A percentile compares a stretch with the other conserved stretches of the same genome.
phyloP scores from a whole-genome alignment of 1,140 invertebrate genomes.

The Tetranychus urticae region DNA sequence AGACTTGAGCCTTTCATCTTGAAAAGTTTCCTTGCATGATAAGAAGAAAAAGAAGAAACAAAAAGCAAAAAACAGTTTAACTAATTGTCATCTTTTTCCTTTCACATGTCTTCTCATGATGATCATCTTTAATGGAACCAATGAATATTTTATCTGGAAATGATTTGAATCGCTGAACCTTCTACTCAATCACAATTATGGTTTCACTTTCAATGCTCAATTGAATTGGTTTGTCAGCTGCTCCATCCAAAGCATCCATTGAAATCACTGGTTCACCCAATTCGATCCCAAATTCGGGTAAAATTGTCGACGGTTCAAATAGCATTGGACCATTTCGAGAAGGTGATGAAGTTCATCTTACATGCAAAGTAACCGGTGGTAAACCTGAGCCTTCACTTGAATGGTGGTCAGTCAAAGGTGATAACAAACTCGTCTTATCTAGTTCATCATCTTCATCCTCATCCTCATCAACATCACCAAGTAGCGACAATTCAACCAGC shows the following conservation, averaged over 20 bases:
- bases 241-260: constrained; percentile 4
- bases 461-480: neutral
- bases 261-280: neutral
- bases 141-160: too few species aligned
- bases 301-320: neutral
- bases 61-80: too few species aligned
- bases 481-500: constrained; percentile 25
- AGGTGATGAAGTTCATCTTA: constrained; percentile 12
- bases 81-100: too few species aligned
- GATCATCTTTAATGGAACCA: too few species aligned
- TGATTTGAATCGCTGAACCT: too few species aligned
- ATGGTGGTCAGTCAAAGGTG: neutral
- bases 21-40: too few species aligned
- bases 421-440: neutral
- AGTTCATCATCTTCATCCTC: too few species aligned
- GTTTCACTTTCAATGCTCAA: too few species aligned
- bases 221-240: neutral
- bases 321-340: constrained; percentile 17
- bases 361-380: constrained; percentile 14
- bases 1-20: too few species aligned
- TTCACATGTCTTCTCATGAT: too few species aligned
- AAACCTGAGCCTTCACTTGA: neutral
- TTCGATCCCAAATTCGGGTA: constrained; percentile 14
- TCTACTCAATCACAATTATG: too few species aligned
- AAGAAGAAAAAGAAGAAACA: too few species aligned